Conservation (phyloP, 2,888 invertebrate genomes). For the Tuta absoluta region DNA sequence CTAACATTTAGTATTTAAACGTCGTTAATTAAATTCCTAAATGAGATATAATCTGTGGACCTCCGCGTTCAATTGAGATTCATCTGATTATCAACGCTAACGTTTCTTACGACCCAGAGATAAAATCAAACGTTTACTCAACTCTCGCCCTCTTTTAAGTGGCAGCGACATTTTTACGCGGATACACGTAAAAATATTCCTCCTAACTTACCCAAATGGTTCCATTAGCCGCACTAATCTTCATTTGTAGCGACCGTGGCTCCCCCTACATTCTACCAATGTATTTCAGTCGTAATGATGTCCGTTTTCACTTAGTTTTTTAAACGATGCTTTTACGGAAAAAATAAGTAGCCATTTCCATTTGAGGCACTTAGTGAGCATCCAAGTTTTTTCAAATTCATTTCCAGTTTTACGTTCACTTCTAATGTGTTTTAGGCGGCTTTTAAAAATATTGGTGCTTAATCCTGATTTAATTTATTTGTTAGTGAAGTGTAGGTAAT, state of each 20-base stretch:
- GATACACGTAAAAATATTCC: constrained; percentile 46
- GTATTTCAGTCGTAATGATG: constrained; percentile 53
- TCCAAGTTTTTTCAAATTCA: constrained; percentile 54
- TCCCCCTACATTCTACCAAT: constrained; percentile 53
- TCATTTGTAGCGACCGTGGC: constrained; percentile 56
- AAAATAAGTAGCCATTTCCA: constrained; percentile 67
- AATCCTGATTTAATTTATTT: constrained; percentile 37
- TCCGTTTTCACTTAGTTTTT: constrained; percentile 64
- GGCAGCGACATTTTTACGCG: constrained; percentile 37
- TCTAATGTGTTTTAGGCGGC: constrained; percentile 56
- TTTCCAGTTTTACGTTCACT: constrained; percentile 55
- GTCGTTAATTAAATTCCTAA: constrained; percentile 23
- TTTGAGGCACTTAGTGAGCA: constrained; percentile 64
- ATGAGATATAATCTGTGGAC: constrained; percentile 24
- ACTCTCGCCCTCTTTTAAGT: constrained; percentile 8
- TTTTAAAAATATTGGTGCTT: constrained; percentile 57
- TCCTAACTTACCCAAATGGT: constrained; percentile 57
- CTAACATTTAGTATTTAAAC: constrained; percentile 19
- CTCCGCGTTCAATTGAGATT: constrained; percentile 27
- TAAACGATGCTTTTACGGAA: constrained; percentile 67
- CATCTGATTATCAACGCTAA: constrained; percentile 31
- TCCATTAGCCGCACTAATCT: constrained; percentile 71
- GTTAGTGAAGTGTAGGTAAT: constrained; percentile 6
- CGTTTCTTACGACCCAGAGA: constrained; percentile 33
- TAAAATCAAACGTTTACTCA: constrained; percentile 23